Percentiles rank a stretch among this genome's conserved stretches.
These are phyloP conservation scores for Rhinolophus sinicus DNA, from an alignment of 2,113 vertebrate genomes.

Conservation along the genomic window DNA sequence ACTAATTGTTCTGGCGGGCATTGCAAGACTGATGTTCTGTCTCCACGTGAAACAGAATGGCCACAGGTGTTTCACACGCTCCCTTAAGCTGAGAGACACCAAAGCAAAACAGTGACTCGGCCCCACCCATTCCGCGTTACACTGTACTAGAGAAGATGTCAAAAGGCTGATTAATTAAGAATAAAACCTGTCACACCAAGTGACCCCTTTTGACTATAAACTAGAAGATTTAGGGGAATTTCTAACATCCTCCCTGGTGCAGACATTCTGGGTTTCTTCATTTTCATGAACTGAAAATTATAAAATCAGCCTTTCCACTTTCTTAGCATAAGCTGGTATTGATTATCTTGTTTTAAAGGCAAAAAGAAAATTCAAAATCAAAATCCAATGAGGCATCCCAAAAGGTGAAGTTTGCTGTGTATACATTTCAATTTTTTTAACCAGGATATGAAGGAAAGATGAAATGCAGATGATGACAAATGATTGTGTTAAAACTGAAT, in stretches of 20 bases:
- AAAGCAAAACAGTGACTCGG: background rate
- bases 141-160: background rate
- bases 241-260: background rate
- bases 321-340: background rate
- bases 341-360: background rate
- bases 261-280: background rate
- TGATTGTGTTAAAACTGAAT: background rate
- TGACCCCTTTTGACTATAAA: background rate
- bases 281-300: background rate
- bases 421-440: background rate
- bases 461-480: background rate
- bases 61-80: background rate
- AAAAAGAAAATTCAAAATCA: background rate
- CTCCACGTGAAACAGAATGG: rapidly evolving
- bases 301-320: background rate
- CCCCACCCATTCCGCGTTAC: background rate
- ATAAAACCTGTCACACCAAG: background rate
- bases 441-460: background rate
- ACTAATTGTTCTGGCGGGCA: rapidly evolving
- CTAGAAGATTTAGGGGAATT: background rate
- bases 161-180: background rate
- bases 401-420: background rate
- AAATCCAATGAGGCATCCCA: background rate
- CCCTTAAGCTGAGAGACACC: background rate
- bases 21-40: background rate